phyloP scores from a whole-genome alignment of 2,797 vertebrate genomes.

The Leptodactylus fallax region DNA sequence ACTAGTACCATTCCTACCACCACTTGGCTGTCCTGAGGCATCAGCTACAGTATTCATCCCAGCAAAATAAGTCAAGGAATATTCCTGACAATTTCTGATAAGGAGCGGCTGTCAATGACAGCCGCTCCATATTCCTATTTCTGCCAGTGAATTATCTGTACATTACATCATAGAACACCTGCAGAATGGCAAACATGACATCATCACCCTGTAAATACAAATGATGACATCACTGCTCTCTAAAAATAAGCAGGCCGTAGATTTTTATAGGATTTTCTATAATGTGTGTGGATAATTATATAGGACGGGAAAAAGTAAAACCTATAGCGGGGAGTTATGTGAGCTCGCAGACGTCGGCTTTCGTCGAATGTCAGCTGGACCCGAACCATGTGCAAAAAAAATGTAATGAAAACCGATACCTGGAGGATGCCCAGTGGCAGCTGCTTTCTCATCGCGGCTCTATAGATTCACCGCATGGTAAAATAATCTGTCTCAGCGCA shows the following conservation, averaged over 20 bases:
- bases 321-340: background rate
- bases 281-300: background rate
- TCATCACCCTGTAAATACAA: background rate
- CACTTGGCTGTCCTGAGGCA: background rate
- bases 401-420: conserved; percentile 58
- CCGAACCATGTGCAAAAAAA: conserved; percentile 63
- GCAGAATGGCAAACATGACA: background rate
- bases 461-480: conserved; percentile 70
- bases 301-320: background rate
- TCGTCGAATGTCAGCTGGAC: conserved; percentile 67
- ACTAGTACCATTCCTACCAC: background rate
- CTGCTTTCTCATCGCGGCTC: conserved; percentile 66
- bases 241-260: background rate
- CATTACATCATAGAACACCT: background rate
- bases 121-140: background rate
- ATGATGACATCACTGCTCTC: background rate
- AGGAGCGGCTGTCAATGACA: background rate
- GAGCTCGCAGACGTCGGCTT: background rate
- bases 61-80: background rate
- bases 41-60: background rate
- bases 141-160: too few species aligned
- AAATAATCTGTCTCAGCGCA: conserved; percentile 72
- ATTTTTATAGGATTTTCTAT: background rate
- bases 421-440: conserved; percentile 66
- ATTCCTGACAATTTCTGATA: background rate